These are phyloP conservation scores for Ophthalmolycus amberensis DNA, from an alignment of 2,113 vertebrate genomes.

Conservation along the genomic window DNA sequence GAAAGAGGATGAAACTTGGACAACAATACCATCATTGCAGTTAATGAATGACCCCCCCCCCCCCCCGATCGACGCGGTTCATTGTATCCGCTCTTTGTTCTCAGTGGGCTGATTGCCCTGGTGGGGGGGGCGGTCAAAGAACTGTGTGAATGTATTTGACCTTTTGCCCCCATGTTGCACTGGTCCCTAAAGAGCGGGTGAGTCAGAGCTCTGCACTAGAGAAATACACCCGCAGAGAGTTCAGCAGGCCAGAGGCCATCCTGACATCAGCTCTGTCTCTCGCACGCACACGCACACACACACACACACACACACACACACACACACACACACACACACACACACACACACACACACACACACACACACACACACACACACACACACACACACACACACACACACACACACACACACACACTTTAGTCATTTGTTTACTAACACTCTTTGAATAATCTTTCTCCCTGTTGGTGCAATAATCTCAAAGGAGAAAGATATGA, in stretches of 20 bases:
- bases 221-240: constrained; percentile 57
- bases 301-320: no score
- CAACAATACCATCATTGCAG: constrained; percentile 61
- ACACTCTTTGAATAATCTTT: constrained; percentile 39
- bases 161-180: constrained; percentile 59
- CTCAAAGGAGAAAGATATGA: constrained; percentile 3
- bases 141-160: constrained; percentile 73
- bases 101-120: constrained; percentile 65
- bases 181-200: constrained; percentile 52
- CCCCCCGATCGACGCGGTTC: constrained; percentile 35
- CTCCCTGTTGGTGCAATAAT: constrained; percentile 12
- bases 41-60: constrained; percentile 53
- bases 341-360: constrained; percentile 29
- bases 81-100: constrained; percentile 56
- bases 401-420: constrained; percentile 22
- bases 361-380: constrained; percentile 11
- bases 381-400: constrained; percentile 26
- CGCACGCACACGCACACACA: not conserved
- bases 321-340: no score
- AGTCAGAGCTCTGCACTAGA: constrained; percentile 67
- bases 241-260: constrained; percentile 44
- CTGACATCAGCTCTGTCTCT: constrained; percentile 55
- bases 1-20: constrained; percentile 35
- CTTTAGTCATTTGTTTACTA: constrained; percentile 47
- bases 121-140: constrained; percentile 22